Evolutionary conservation across 2,888 invertebrate species (phyloP), one percentile per base, ranked within the genome.

Genomic region (Xestobium rufovillosum): DNA sequence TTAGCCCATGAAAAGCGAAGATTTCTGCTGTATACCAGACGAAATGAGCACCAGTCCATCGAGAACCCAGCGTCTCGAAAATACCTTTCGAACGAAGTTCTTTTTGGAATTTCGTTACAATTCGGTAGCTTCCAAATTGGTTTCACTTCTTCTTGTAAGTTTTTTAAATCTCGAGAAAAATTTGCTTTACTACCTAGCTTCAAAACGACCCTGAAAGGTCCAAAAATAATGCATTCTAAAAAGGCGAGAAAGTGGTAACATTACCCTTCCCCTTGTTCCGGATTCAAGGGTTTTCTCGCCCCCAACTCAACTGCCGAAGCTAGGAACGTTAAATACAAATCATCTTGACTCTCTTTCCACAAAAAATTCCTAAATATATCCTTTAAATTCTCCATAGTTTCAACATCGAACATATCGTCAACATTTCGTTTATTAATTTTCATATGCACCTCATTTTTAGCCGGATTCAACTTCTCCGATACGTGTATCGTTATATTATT

Each of bases 361-460:
- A 91, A 67, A 40, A 80, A 76, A 16, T 78, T 75, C 14, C 79
- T 74, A 52, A 90, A 81, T 34, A 91, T 79, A 50, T 85, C 81
- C 45, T 85, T 76, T 3, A 92, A 66, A 17, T 77, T 75, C 19
- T 80, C 78, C 66, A 86, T 81, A 38, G 82, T 72, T 46, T 65
- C 66, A 47, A 49, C 73, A 61, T 87, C 82, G 57, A 91, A 80
- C 56, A 91, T 70, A 57, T 92, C 89, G 47, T 89, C 87, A 35
- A 90, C 85, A 57, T 91, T 89, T 14, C 90, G 67, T 63, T 91
- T 91, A 60, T 89, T 84, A 31, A 92, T 86, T 66, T 91, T 91
- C 55, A 92, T 68, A 57, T 88, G 83, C 3, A 90, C 80, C 53
- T 89, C 80, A 57, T 82, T 79, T 27, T 74, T 75, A 0, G 85